phyloP scores from a whole-genome alignment of 2,113 vertebrate genomes.

The Tonatia bakeri region DNA sequence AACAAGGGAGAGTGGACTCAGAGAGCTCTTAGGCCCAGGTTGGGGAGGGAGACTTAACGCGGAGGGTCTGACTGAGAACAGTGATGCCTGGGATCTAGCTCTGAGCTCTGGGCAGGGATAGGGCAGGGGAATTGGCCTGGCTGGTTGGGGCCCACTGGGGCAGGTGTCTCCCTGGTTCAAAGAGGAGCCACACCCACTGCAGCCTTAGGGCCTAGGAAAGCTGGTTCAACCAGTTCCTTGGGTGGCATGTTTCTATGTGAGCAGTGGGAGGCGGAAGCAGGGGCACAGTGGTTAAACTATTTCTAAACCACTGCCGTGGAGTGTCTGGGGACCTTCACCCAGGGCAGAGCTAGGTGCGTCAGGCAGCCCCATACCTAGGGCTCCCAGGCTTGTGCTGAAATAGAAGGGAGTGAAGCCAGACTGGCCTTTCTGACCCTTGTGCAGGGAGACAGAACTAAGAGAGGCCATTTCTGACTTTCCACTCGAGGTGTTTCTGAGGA shows the following conservation, averaged over 20 bases:
- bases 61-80: not conserved
- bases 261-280: not conserved
- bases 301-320: not conserved
- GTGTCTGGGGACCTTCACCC: not conserved
- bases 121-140: not conserved
- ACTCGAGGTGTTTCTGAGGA: not conserved
- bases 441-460: not conserved
- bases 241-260: not conserved
- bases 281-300: not conserved
- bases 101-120: not conserved
- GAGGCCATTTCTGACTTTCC: not conserved
- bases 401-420: not conserved
- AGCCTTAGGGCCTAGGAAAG: slow-evolving; percentile 28
- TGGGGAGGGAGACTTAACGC: not conserved
- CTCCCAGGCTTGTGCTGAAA: not conserved
- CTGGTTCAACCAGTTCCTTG: slow-evolving; percentile 65
- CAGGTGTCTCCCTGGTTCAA: not conserved
- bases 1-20: not conserved
- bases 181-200: not conserved
- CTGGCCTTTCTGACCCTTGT: not conserved
- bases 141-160: not conserved
- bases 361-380: not conserved
- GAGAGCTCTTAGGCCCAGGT: not conserved
- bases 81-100: not conserved
- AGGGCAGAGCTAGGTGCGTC: not conserved